A percentile compares a stretch with the other conserved stretches of the same genome.
phyloP scores from a whole-genome alignment of 1,140 invertebrate genomes.

The Sycobia sp. region DNA sequence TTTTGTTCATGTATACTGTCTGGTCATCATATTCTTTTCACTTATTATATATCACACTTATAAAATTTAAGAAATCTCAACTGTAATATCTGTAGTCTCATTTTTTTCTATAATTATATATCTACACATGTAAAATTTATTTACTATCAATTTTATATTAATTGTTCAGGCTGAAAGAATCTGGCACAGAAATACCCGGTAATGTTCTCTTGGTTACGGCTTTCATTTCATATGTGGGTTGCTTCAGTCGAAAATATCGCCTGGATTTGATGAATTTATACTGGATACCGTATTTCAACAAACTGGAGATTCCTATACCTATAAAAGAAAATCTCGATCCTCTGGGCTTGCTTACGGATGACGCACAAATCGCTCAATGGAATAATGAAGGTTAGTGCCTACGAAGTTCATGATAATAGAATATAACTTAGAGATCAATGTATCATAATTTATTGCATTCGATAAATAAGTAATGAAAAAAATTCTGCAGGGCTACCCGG shows the following conservation, averaged over 20 bases:
- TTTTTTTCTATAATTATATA: no score
- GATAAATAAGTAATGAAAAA: neutral
- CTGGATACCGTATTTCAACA: slow-evolving; percentile 77
- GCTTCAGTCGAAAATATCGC: slow-evolving; percentile 87
- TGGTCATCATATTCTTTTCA: no score
- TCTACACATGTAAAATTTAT: no score
- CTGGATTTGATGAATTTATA: slow-evolving; percentile 78
- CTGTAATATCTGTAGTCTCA: no score
- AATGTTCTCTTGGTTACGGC: slow-evolving; percentile 88
- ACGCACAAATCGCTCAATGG: slow-evolving; percentile 89
- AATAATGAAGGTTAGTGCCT: slow-evolving; percentile 84
- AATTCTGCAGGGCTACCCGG: slow-evolving; percentile 71
- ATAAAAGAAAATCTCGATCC: slow-evolving; percentile 80
- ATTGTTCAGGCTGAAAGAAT: slow-evolving; percentile 60
- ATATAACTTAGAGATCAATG: neutral
- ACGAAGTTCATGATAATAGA: neutral
- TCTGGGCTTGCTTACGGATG: slow-evolving; percentile 83
- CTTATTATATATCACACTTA: no score
- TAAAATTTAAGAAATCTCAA: no score
- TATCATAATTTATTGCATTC: neutral
- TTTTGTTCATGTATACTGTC: no score
- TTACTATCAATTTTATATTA: no score
- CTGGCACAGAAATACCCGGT: slow-evolving; percentile 81
- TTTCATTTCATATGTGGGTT: slow-evolving; percentile 96
- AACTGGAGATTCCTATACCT: slow-evolving; percentile 74